These are phyloP conservation scores for Benitochromis conjunctus DNA, from an alignment of 2,113 vertebrate species.

Conservation along the genomic window DNA sequence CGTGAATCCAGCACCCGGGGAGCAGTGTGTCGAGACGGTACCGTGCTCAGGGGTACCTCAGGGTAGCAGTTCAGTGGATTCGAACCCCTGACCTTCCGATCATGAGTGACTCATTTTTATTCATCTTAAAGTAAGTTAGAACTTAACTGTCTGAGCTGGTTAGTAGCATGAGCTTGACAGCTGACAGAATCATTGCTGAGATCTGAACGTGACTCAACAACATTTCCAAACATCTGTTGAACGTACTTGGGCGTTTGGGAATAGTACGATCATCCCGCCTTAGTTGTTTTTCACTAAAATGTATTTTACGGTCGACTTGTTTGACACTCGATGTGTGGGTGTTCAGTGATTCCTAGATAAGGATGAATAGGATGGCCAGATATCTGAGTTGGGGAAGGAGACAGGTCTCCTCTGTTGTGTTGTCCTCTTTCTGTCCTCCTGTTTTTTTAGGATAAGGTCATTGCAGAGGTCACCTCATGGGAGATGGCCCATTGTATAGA, in stretches of 20 bases:
- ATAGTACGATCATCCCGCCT: not conserved
- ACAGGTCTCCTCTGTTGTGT: too few species aligned
- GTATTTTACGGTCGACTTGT: not conserved
- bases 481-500: too few species aligned
- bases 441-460: too few species aligned
- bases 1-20: too few species aligned
- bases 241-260: not conserved
- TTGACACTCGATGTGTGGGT: not conserved
- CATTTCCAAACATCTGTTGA: not conserved
- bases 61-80: too few species aligned
- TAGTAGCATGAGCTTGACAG: not conserved
- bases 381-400: slow-evolving; percentile 55
- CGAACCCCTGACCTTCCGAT: too few species aligned
- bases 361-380: slow-evolving; percentile 27
- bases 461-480: too few species aligned
- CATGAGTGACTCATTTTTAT: too few species aligned
- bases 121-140: too few species aligned
- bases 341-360: not conserved
- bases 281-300: not conserved
- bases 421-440: not conserved
- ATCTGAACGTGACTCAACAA: not conserved
- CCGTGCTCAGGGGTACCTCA: too few species aligned
- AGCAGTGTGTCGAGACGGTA: too few species aligned
- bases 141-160: not conserved
- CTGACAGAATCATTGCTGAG: not conserved